These are phyloP conservation scores for Onychomys arenicola DNA, from an alignment of 2,797 vertebrate genomes.

Conservation along the genomic window DNA sequence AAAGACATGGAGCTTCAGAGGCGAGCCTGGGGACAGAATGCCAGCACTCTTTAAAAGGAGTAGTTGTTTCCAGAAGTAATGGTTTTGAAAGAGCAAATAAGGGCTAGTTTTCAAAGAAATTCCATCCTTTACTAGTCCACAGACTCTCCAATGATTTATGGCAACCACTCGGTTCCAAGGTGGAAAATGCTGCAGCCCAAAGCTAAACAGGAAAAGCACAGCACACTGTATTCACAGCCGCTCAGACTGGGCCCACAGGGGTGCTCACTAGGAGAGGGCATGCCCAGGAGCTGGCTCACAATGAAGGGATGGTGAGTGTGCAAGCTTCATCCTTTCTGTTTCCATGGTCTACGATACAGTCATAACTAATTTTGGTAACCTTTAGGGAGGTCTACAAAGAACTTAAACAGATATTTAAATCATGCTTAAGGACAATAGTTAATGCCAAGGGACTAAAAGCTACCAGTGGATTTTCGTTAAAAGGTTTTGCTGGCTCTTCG, in stretches of 20 bases:
- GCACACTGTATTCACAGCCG: not conserved
- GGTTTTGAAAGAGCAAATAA: not conserved
- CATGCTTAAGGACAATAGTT: not conserved
- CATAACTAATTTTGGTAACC: not conserved
- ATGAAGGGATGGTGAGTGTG: not conserved
- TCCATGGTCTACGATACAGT: not conserved
- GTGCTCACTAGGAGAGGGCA: not conserved
- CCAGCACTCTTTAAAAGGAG: not conserved
- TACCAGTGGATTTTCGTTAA: not conserved
- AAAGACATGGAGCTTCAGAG: not conserved
- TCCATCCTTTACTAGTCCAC: not conserved
- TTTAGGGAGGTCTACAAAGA: not conserved
- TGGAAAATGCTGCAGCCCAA: not conserved
- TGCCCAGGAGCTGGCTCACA: not conserved
- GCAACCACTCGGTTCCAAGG: not conserved
- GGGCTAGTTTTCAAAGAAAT: not conserved
- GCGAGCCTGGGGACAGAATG: not conserved
- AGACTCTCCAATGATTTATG: not conserved
- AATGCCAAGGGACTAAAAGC: not conserved
- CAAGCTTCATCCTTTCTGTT: not conserved
- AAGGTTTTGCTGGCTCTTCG: not conserved
- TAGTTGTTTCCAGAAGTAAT: slow-evolving; percentile 19
- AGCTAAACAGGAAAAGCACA: not conserved
- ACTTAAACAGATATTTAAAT: not conserved
- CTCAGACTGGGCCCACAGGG: not conserved